These are phyloP conservation scores for Regulus satrapa DNA, from an alignment of 2,113 vertebrate genomes.

Conservation along the genomic window DNA sequence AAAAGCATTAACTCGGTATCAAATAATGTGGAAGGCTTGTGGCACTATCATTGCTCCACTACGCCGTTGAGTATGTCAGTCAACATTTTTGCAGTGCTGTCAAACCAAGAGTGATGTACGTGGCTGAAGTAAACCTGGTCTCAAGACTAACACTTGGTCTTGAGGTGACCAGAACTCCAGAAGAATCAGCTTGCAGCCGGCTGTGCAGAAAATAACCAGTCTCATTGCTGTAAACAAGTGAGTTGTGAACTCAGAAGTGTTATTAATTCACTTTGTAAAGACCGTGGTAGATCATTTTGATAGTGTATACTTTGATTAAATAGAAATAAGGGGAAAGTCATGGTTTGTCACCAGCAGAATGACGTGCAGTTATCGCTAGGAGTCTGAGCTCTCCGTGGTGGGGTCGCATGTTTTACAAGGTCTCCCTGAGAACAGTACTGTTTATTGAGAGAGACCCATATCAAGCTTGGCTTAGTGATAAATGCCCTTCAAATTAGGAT, in stretches of 20 bases:
- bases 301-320: not conserved
- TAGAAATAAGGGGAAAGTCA: not conserved
- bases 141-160: not conserved
- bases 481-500: not conserved
- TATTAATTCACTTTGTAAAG: not conserved
- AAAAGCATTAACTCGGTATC: not conserved
- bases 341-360: not conserved
- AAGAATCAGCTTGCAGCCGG: not conserved
- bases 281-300: not conserved
- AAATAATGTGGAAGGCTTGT: not conserved
- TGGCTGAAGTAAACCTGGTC: not conserved
- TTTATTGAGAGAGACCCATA: not conserved
- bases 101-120: not conserved
- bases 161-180: not conserved
- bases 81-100: not conserved
- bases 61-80: not conserved
- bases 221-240: not conserved
- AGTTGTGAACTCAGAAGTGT: not conserved
- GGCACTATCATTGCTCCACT: not conserved
- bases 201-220: not conserved
- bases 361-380: not conserved
- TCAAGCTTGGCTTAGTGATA: not conserved
- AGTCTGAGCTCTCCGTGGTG: rapidly evolving
- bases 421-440: not conserved
- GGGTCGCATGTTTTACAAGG: not conserved